Evolutionary conservation across 2,113 vertebrate genomes (phyloP).

Genomic region (Seriola rivoliana): DNA sequence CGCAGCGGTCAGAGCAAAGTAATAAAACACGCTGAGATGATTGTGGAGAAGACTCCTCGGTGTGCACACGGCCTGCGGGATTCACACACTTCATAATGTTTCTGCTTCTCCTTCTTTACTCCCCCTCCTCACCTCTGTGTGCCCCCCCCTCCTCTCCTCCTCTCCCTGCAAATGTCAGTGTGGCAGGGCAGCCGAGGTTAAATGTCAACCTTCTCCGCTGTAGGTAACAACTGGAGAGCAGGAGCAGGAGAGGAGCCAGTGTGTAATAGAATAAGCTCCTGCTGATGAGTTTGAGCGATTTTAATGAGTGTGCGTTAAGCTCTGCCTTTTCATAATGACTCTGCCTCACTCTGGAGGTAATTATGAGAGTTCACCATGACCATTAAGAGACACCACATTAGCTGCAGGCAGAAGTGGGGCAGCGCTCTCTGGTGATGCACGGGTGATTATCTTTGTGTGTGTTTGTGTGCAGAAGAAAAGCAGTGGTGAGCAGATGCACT

Average conservation of each 20-base stretch:
- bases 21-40: slow-evolving; percentile 53
- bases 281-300: slow-evolving; percentile 68
- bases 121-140: not conserved
- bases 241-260: slow-evolving; percentile 25
- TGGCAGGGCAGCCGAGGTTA: slow-evolving; percentile 7
- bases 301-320: slow-evolving; percentile 73
- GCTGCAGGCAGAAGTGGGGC: slow-evolving; percentile 75
- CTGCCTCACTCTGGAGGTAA: slow-evolving; percentile 73
- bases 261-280: slow-evolving; percentile 62
- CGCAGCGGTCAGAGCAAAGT: slow-evolving; percentile 35
- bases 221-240: slow-evolving; percentile 37
- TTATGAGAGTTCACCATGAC: slow-evolving; percentile 74
- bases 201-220: slow-evolving; percentile 49
- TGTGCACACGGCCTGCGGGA: slow-evolving; percentile 19
- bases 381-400: slow-evolving; percentile 75
- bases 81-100: not conserved
- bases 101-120: slow-evolving; percentile 2
- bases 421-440: slow-evolving; percentile 73
- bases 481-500: slow-evolving; percentile 22
- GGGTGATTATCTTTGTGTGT: slow-evolving; percentile 60
- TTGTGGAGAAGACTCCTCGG: slow-evolving; percentile 9
- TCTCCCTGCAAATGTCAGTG: not conserved
- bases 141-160: not conserved
- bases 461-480: slow-evolving; percentile 45
- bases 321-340: slow-evolving; percentile 69